Evolutionary conservation across 2,888 invertebrate species (phyloP).

Genomic region (Onthophagus sagittarius): DNA sequence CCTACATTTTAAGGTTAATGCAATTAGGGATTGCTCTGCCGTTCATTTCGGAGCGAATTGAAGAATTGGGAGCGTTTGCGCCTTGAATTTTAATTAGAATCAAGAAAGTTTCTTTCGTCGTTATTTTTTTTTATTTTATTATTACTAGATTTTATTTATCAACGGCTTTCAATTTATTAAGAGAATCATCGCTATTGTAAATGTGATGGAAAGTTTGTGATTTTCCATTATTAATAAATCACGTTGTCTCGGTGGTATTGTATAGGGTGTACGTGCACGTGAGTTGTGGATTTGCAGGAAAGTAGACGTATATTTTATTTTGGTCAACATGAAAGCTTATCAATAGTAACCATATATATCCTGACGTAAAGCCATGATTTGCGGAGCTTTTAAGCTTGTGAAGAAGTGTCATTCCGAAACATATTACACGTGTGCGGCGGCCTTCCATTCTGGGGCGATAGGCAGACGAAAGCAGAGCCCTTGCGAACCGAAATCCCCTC

Average conservation of each 20-base stretch:
- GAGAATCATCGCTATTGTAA: no score
- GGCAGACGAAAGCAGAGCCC: conserved; percentile 33
- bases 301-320: background rate
- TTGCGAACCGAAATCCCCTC: conserved; percentile 42
- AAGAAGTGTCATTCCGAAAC: conserved; percentile 26
- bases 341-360: background rate
- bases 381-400: conserved; percentile 14
- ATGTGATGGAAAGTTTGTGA: no score
- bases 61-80: conserved; percentile 35
- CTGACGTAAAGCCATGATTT: conserved; percentile 12
- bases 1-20: conserved; percentile 33
- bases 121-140: background rate
- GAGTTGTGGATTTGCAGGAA: background rate
- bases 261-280: background rate
- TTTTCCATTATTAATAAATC: background rate
- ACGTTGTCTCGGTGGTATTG: background rate
- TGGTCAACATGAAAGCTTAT: background rate
- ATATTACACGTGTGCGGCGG: conserved; percentile 32
- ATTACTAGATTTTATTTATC: background rate
- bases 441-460: conserved; percentile 33
- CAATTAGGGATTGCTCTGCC: conserved; percentile 39
- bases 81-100: conserved; percentile 36
- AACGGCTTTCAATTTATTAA: no score
- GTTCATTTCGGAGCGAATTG: conserved; percentile 31
- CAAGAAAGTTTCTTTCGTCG: conserved; percentile 26